Base-by-base conservation (phyloP, 2,888 invertebrate genomes). In the Notodonta dromedarius region DNA sequence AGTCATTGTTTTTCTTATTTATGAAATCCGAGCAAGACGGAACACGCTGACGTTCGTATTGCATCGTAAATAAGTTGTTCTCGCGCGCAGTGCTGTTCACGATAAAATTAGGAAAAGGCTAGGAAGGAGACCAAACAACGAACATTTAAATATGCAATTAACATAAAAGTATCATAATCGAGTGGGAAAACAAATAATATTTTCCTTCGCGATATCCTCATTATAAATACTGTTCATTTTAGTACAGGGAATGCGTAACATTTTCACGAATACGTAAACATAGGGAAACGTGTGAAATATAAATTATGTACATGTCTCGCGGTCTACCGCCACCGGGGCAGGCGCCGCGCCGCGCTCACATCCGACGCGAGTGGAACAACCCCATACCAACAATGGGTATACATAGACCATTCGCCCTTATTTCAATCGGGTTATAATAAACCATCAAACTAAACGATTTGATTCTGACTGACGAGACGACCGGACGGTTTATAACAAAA, bases 291-390 rank as follows among this genome's bases (percentile, higher is more conserved):
- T 78, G 77, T 76, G 76, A 75, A 78, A 78, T 77, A 76, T 78
- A 76, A 77, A 77, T 78, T 76, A 80, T 78, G 72, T 76, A 77
- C 69, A 70, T 73, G 63, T 69, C 66, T 62, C 13, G 42, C 42
- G 42, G 51, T 16, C 24, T 14, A 51, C 9, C 51, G 24, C 16
- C 51, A 51, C 51, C 16, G 51, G 42, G 42, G 24, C 24, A 51
- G 16, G 51, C 16, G 11, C 51, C 16, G 51, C 16, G 11, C 51
- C 16, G 16, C 24, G 7, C 51, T 9, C 24, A 42, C 42, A 9
- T 48, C 48, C 51, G 51, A 24, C 51, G 9, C 24, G 48, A n/a
- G 7, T 35, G n/a, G 48, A 13, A n/a, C 14, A 48, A 48, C 7
- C 35, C 35, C 7, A 35, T 35, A 35, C 35, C 35, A 35, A 35